phyloP scores from a whole-genome alignment of 2,888 invertebrate species.

The Hymenopus coronatus region DNA sequence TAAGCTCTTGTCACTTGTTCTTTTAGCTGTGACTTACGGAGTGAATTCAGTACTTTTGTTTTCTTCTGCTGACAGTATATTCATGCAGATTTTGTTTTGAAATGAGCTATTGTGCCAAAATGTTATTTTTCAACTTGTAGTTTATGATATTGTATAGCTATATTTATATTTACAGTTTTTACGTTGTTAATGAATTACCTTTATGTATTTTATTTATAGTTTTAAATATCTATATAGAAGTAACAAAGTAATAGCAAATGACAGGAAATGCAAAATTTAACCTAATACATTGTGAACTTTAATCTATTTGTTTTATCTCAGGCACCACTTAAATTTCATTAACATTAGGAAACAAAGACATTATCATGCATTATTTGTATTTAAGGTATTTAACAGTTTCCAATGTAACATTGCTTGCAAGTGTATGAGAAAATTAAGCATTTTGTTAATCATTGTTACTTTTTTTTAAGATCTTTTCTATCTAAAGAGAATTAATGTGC shows the following conservation, averaged over 20 bases:
- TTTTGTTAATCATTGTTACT: neutral
- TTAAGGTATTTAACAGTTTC: neutral
- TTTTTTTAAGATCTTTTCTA: neutral
- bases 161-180: neutral
- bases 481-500: neutral
- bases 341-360: too few species aligned
- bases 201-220: neutral
- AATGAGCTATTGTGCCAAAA: neutral
- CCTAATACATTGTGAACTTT: neutral
- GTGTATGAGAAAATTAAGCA: neutral
- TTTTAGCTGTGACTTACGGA: neutral
- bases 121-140: neutral
- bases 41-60: neutral
- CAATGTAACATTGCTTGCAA: neutral
- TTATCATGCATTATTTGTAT: neutral
- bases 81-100: neutral
- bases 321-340: neutral
- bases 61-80: neutral
- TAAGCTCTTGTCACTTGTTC: neutral
- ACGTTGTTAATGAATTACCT: neutral
- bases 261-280: neutral
- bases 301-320: neutral
- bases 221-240: neutral
- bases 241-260: neutral
- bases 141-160: neutral